phyloP scores from a whole-genome alignment of 2,113 vertebrate species.

The Amphiprion ocellaris region DNA sequence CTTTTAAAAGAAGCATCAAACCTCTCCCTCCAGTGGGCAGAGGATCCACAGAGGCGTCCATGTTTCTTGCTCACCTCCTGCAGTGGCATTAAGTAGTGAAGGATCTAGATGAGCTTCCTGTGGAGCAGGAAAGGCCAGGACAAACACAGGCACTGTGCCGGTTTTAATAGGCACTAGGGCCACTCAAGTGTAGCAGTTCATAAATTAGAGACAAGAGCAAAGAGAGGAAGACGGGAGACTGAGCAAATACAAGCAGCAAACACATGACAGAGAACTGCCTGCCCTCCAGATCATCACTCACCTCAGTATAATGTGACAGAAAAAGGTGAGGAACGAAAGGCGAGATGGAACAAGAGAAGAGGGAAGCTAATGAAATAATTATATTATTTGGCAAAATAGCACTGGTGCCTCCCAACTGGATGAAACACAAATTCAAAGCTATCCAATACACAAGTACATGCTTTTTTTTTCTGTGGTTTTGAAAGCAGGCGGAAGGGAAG shows the following conservation, averaged over 20 bases:
- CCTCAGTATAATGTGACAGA: conserved; percentile 41
- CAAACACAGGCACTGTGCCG: conserved; percentile 81
- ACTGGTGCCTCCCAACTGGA: conserved; percentile 1
- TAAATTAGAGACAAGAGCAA: conserved; percentile 78
- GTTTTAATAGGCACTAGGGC: conserved; percentile 73
- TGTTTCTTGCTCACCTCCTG: conserved; percentile 62
- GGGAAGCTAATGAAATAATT: conserved; percentile 9
- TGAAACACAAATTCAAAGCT: conserved; percentile 5
- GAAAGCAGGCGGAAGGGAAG: conserved; percentile 14
- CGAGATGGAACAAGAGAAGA: conserved; percentile 21
- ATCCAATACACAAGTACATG: neutral
- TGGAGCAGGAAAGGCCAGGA: conserved; percentile 70
- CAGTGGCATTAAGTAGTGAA: conserved; percentile 73
- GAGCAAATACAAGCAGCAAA: conserved; percentile 73
- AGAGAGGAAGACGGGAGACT: conserved; percentile 56
- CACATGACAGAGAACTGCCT: conserved; percentile 46
- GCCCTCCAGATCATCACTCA: conserved; percentile 44
- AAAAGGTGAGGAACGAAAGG: conserved; percentile 11
- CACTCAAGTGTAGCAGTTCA: conserved; percentile 74
- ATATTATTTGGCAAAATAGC: conserved; percentile 14
- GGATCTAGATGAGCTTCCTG: conserved; percentile 71
- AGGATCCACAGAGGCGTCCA: conserved; percentile 60
- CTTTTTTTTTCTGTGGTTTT: conserved; percentile 29
- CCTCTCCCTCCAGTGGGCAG: conserved; percentile 59
- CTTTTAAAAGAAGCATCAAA: conserved; percentile 71